Evolutionary conservation across 2,113 vertebrate genomes (phyloP).

Genomic region (Polypterus bichir): DNA sequence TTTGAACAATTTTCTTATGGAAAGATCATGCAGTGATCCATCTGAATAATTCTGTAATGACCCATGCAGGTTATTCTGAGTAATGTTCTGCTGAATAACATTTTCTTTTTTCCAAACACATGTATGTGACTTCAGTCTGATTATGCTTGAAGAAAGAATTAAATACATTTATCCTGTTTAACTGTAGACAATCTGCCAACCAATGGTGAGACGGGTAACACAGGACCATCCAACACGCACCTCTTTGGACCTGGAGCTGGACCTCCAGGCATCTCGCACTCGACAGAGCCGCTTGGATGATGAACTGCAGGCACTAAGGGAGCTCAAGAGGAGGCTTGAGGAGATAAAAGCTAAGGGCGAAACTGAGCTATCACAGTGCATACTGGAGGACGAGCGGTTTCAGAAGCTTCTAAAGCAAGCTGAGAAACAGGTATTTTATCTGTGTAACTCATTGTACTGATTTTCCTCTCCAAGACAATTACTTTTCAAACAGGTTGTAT

Average conservation of each 20-base stretch:
- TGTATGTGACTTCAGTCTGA: too few species aligned
- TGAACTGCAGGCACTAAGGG: conserved; percentile 56
- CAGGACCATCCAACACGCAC: conserved; percentile 45
- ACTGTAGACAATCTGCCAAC: conserved; percentile 49
- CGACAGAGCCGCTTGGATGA: conserved; percentile 61
- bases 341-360: conserved; percentile 51
- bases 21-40: too few species aligned
- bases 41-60: too few species aligned
- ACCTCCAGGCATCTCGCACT: conserved; percentile 62
- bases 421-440: conserved; percentile 51
- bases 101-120: neutral
- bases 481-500: too few species aligned
- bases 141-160: too few species aligned
- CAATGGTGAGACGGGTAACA: conserved; percentile 26
- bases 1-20: too few species aligned
- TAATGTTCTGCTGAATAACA: too few species aligned
- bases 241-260: conserved; percentile 70
- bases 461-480: too few species aligned
- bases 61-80: too few species aligned
- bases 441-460: too few species aligned
- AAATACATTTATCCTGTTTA: too few species aligned
- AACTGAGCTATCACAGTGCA: conserved; percentile 43
- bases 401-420: conserved; percentile 60
- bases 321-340: conserved; percentile 54
- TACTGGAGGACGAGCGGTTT: conserved; percentile 60